A percentile compares a stretch with the other conserved stretches of the same genome.
Conservation (phyloP, 2,888 invertebrate genomes). For the Polymixis flavicincta region DNA sequence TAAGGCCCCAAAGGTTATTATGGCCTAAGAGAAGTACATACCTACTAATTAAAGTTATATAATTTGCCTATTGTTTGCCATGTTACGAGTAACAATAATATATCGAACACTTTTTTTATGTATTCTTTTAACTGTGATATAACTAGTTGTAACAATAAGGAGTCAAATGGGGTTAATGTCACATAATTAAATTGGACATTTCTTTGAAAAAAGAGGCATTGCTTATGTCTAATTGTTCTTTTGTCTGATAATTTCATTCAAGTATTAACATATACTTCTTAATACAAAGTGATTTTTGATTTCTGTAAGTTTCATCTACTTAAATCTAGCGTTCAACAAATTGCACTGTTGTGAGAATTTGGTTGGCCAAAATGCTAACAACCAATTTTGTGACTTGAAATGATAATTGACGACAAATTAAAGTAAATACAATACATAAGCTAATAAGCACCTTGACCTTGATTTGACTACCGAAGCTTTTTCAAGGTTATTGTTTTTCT, state of each 20-base stretch:
- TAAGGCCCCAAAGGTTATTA: too few species aligned
- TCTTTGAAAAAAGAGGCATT: slow-evolving; percentile 4
- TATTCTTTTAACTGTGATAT: slow-evolving; percentile 12
- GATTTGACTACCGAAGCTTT: neutral
- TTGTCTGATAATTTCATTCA: neutral
- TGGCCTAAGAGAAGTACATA: slow-evolving; percentile 30
- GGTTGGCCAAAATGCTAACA: neutral
- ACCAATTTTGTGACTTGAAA: neutral
- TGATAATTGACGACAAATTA: neutral
- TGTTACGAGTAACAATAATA: neutral
- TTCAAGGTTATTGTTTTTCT: neutral
- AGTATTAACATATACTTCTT: neutral
- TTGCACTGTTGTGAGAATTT: neutral
- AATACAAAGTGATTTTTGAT: too few species aligned
- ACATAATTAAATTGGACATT: neutral
- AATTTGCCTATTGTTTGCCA: slow-evolving; percentile 37
- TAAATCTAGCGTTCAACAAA: neutral
- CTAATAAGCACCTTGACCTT: neutral
- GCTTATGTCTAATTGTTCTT: neutral
- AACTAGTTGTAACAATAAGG: neutral
- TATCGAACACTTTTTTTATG: slow-evolving; percentile 18
- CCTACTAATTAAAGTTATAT: slow-evolving; percentile 46
- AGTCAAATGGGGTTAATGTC: slow-evolving; percentile 10
- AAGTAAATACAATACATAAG: neutral
- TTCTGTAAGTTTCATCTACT: neutral